Conservation (phyloP, 2,888 invertebrate species). For the Erebia aethiops region DNA sequence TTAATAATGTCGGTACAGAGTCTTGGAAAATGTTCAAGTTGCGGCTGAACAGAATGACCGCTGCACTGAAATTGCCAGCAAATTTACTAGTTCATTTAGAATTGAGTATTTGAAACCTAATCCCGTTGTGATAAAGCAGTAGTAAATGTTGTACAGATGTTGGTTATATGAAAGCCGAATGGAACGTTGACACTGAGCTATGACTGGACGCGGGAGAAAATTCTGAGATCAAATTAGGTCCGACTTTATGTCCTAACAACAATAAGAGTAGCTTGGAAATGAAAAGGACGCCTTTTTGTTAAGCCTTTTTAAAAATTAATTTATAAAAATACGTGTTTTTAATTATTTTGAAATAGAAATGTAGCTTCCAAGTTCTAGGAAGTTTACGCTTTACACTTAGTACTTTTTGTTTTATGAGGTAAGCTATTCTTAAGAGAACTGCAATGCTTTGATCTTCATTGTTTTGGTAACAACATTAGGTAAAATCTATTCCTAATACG, state of each 20-base stretch:
- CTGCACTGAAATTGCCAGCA: conserved; percentile 58
- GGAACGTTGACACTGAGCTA: conserved; percentile 77
- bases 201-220: conserved; percentile 66
- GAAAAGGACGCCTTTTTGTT: conserved; percentile 26
- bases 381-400: no score
- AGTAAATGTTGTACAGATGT: conserved; percentile 40
- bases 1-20: conserved; percentile 69
- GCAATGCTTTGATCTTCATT: no score
- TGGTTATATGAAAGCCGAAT: conserved; percentile 69
- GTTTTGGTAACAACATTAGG: no score
- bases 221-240: conserved; percentile 77
- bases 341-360: no score
- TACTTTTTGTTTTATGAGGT: no score
- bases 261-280: conserved; percentile 57
- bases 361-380: no score
- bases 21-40: conserved; percentile 70
- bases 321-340: conserved; percentile 4
- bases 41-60: conserved; percentile 68
- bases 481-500: no score
- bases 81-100: conserved; percentile 36
- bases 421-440: no score
- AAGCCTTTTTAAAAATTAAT: conserved; percentile 12
- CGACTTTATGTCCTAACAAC: conserved; percentile 64
- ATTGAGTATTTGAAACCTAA: conserved; percentile 46
- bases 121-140: conserved; percentile 33